A percentile compares a stretch with the other conserved stretches of the same genome.
These are phyloP conservation scores for Brachirus orientalis DNA, from an alignment of 2,113 vertebrate species.

Conservation along the genomic window DNA sequence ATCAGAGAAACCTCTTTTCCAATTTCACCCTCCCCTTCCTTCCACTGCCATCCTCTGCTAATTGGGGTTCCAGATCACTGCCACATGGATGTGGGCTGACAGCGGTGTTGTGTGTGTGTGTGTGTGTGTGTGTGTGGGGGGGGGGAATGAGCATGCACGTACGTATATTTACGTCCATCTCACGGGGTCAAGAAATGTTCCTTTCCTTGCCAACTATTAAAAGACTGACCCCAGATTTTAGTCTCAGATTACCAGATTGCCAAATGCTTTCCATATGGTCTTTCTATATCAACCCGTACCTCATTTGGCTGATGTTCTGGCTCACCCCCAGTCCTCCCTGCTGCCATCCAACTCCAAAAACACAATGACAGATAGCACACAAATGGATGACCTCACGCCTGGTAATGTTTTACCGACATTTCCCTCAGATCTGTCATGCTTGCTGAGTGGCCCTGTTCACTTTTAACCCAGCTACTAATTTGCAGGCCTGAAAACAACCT, in stretches of 20 bases:
- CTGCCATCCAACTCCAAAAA: conserved; percentile 31
- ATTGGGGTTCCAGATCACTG: conserved; percentile 73
- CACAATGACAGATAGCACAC: conserved; percentile 41
- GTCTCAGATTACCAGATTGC: conserved; percentile 63
- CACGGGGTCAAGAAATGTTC: conserved; percentile 64
- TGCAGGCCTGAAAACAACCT: conserved; percentile 15
- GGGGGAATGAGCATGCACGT: not conserved
- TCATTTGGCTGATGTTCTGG: conserved; percentile 10
- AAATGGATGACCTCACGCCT: conserved; percentile 58
- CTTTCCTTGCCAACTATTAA: conserved; percentile 50
- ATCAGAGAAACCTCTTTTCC: conserved; percentile 68
- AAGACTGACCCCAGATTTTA: conserved; percentile 62
- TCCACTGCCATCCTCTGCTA: conserved; percentile 53
- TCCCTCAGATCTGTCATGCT: conserved; percentile 36
- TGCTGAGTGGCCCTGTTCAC: conserved; percentile 28
- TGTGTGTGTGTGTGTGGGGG: conserved; percentile 17
- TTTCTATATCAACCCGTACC: conserved; percentile 13
- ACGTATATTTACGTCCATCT: conserved; percentile 54
- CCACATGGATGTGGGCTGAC: conserved; percentile 61
- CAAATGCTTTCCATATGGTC: conserved; percentile 62
- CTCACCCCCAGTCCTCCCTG: not conserved
- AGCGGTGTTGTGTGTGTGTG: not conserved
- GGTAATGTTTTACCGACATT: conserved; percentile 52
- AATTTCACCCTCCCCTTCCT: conserved; percentile 64
- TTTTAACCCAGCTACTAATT: conserved; percentile 35